Base-by-base conservation (phyloP, 2,888 invertebrate species). In the Mythimna ferrago region DNA sequence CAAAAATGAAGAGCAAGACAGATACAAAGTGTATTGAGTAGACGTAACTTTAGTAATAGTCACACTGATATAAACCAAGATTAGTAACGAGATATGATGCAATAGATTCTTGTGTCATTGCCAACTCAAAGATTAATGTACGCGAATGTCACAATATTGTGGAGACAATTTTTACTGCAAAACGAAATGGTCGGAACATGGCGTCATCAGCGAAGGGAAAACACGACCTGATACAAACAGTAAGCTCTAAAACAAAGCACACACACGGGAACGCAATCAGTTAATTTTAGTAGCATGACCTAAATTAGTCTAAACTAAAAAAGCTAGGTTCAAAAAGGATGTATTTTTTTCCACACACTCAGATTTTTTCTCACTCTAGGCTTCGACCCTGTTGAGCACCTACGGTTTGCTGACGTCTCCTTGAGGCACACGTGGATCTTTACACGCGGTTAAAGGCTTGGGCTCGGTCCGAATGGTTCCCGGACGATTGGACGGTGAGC, bases 91-190 rank as follows among this genome's bases (percentile, higher is more conserved):
- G 74, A 71, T 76, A 82, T 89, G 89, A 87, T 89, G 90, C 86
- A 89, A 89, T 80, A 72, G 76, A 89, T 90, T 90, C 89, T 90
- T 90, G 90, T 86, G 70, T 76, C 80, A 83, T 79, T 88, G 90
- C 90, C 90, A 90, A 85, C 85, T 62, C 56, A 53, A 76, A 77
- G 84, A 87, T 87, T 82, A 84, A 87, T 88, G 73, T 71, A 10
- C 67, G 41, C 68, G 35, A 82, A 78, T 84, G 84, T 85, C 86
- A 88, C 66, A 83, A 88, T 81, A 85, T 80, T 78, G 78, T 71
- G 7, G 71, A 76, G 66, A 63, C 57, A 35, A 76, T 79, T 81
- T 86, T 81, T 81, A 84, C 68, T 71, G 66, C 68, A 76, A 68
- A 53, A 69, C 66, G 63, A 83, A 88, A 78, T 73, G 19, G 21